Base-by-base conservation (phyloP, 2,113 vertebrate species). In the Drymodes brunneopygia region DNA sequence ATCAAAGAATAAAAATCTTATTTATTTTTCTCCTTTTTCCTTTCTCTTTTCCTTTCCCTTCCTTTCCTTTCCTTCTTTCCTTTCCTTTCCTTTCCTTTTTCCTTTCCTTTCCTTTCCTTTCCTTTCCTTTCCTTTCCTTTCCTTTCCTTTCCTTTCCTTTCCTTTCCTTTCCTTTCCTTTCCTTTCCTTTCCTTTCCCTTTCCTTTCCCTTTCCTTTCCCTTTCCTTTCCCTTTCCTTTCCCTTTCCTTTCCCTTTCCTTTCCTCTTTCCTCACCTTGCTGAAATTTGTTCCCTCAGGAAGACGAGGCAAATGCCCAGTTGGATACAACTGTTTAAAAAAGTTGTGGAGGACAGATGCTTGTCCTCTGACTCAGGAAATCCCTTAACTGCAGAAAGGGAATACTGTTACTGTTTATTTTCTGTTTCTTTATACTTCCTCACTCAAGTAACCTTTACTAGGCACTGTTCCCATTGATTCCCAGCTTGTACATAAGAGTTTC, bases 281-380 rank as follows among this genome's bases (percentile, higher is more conserved):
- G 15, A 22, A 58, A 81, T 80, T 56, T 44, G 12, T 62, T 78
- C 47, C 24, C 40, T 50, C 25, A 56, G 48, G 24, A 88, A 82
- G 65, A 48, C 6, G 28, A 86, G 51, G 7, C 3, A 66, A 88
- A 75, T 11, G 4, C 40, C 35, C 28, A 31, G 12, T 31, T 83
- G 24, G 11, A 93, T 75, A 13, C 12, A 79, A 83, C 36, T 56
- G 23, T 56, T 65, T 38, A 24, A 44, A 53, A 65, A 73, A n/a
- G 8, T 11, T 56, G 15, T 35, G 45, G 40, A 69, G 24, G 50
- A 74, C 31, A 79, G 57, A 61, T 58, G 12, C 19, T 84, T 83
- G 44, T 81, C 33, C 38, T 89, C 62, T 77, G 22, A 67, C 47
- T 90, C 73, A 73, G 64, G 64, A 92, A 93, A 77, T 60, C 24